Percentiles rank a stretch among this genome's conserved stretches.
These are phyloP conservation scores for Sarcophaga variegata DNA, from an alignment of 2,888 invertebrate species.

Conservation along the genomic window DNA sequence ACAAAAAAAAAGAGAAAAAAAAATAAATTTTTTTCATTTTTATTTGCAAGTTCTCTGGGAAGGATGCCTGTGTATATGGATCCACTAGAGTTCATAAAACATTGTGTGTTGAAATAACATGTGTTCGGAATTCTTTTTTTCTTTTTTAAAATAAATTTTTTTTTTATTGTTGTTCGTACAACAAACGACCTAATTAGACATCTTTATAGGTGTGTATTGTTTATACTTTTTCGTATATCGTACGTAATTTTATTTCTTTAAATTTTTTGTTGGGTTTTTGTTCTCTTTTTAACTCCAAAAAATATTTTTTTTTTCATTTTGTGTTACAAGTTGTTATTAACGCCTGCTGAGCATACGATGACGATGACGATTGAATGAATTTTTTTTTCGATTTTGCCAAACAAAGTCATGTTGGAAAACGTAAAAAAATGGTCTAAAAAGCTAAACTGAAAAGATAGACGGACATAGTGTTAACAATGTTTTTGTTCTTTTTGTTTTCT, in stretches of 20 bases:
- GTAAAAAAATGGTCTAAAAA: too few species aligned
- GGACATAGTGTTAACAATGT: too few species aligned
- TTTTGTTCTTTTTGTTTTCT: too few species aligned
- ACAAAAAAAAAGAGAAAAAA: too few species aligned
- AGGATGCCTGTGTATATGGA: slow-evolving; percentile 4
- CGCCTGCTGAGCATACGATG: slow-evolving; percentile 56
- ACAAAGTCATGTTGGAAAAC: too few species aligned
- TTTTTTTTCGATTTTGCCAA: too few species aligned
- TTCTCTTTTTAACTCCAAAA: too few species aligned
- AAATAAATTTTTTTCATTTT: not conserved
- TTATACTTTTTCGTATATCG: slow-evolving; percentile 7
- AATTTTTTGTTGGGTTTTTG: slow-evolving; percentile 1
- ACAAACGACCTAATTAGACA: slow-evolving; percentile 66
- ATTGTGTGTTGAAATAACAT: slow-evolving; percentile 35
- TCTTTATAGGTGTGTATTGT: slow-evolving; percentile 67
- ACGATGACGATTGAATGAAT: not conserved
- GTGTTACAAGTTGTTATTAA: slow-evolving; percentile 52
- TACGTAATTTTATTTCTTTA: not conserved
- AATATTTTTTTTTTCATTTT: slow-evolving; percentile 19
- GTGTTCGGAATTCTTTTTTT: slow-evolving; percentile 25
- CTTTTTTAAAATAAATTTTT: slow-evolving; percentile 22
- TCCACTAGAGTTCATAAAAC: slow-evolving; percentile 12
- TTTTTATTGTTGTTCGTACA: not conserved
- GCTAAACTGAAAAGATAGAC: slow-evolving; percentile 1
- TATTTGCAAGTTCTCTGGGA: not conserved